These are phyloP conservation scores for Parnassius glacialis DNA, from an alignment of 2,888 invertebrate genomes.

Conservation along the genomic window DNA sequence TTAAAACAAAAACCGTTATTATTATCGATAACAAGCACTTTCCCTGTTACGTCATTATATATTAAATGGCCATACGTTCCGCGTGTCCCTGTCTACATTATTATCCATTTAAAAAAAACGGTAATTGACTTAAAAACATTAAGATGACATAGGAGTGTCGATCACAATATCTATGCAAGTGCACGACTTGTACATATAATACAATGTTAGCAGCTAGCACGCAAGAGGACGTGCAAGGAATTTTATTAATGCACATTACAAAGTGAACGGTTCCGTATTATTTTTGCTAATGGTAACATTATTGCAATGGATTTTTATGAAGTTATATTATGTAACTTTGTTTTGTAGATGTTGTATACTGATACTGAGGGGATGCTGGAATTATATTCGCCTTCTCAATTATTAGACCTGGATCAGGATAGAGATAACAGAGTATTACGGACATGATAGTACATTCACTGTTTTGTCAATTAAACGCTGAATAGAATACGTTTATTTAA, in stretches of 20 bases:
- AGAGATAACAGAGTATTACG: no score
- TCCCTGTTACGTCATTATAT: conserved; percentile 5
- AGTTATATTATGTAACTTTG: no score
- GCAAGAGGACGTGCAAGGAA: conserved; percentile 2
- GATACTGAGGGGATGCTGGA: no score
- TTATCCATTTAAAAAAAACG: conserved; percentile 8
- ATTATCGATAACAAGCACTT: neutral
- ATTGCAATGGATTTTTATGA: no score
- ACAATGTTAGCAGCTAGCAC: conserved; percentile 13
- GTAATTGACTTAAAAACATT: conserved; percentile 14
- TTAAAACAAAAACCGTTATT: neutral
- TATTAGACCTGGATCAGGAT: no score
- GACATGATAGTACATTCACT: no score
- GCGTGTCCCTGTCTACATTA: conserved; percentile 9
- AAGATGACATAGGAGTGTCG: conserved; percentile 8
- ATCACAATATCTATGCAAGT: conserved; percentile 10
- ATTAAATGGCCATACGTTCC: conserved; percentile 7
- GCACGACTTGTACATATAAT: conserved; percentile 18
- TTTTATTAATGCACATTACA: neutral
- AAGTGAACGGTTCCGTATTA: conserved; percentile 6
- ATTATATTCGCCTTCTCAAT: no score
- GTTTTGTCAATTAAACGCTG: no score
- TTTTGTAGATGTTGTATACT: no score
- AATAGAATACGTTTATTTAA: no score
- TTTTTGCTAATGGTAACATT: no score